Base-by-base conservation (phyloP, 2,888 invertebrate genomes). In the Cheiracanthium punctorium region DNA sequence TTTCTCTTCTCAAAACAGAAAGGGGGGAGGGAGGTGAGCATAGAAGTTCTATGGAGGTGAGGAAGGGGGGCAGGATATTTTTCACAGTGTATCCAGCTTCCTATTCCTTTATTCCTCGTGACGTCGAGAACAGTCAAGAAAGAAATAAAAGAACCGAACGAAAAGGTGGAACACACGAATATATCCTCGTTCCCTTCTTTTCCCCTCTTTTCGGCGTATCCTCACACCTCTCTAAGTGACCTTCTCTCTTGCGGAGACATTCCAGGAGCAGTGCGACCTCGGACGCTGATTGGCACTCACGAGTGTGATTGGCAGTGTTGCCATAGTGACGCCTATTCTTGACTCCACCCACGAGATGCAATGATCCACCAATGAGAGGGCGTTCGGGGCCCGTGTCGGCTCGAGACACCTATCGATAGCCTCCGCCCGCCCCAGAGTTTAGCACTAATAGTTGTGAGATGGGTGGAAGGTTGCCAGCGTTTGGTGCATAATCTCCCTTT, bases 361-460 rank as follows among this genome's bases (percentile, higher is more conserved):
- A 69, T 72, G 73, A 76, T 80, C 80, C 79, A 81, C 86, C 86
- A 87, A 87, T 87, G 86, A 80, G 76, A 81, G 48, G 81, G 73
- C 81, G 86, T 73, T 65, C 70, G 75, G 80, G 80, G 85, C 85
- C 80, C 48, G 70, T 81, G 76, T 81, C 86, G 86, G 86, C 86
- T 87, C 77, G 67, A 80, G 80, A 81, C 86, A 81, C 80, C 86
- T 87, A 87, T 87, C 86, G 76, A 87, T 87, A 81, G 86, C 86
- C 71, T 81, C 81, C 76, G 64, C 86, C 80, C 86, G 86, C 86
- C 86, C 86, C 80, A 75, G 85, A 87, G 86, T 87, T 87, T 87
- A 87, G 86, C 86, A 81, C 86, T 87, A 81, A 87, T 80, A 77
- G 81, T 80, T 64, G 80, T 87, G 87, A 75, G 72, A 77, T 48